Evolutionary conservation across 2,888 invertebrate genomes (phyloP), one percentile per base, ranked within the genome.

Genomic region (Scaptomyza tumidula): DNA sequence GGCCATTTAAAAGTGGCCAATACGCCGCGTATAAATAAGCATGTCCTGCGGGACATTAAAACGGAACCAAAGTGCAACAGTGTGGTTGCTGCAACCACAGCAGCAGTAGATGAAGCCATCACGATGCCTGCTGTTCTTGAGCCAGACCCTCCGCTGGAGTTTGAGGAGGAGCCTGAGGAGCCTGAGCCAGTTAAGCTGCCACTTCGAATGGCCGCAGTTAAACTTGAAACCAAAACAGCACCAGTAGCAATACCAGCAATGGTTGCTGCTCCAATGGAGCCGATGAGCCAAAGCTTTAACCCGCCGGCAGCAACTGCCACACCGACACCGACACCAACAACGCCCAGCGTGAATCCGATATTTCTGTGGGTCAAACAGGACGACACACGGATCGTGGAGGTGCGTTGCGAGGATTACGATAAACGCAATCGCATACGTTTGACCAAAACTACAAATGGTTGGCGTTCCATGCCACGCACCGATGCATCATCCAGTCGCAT

Each of bases 381-480:
- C 84, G 95, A 96, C 92, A 95, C 96, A 73, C 94, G 94, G 90
- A 96, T 97, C 92, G 95, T 96, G 90, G 96, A 96, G 92, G 96
- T 97, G 85, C 95, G 95, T 92, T 96, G 96, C 93, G 97, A 97
- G 92, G 97, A 97, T 91, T 97, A 97, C 93, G 97, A 97, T 93
- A 95, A 95, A 91, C 93, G 96, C 66, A 97, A 97, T 93, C 95
- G 97, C 69, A 96, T 97, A 89, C 95, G 96, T 87, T 93, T 97
- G 90, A 96, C 96, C 80, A 96, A 96, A 91, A 96, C 96, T 24
- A 94, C 95, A 45, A 94, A 94, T 91, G 96, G 97, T 86, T 97
- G 97, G 97, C 94, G 95, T 67, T 96, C 96, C 64, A 96, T 95
- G 92, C 97, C 96, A 84, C 94, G 96, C 85, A 96, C 96, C 53